Base-by-base conservation (phyloP, 2,797 vertebrate species). In the Malurus splendens region DNA sequence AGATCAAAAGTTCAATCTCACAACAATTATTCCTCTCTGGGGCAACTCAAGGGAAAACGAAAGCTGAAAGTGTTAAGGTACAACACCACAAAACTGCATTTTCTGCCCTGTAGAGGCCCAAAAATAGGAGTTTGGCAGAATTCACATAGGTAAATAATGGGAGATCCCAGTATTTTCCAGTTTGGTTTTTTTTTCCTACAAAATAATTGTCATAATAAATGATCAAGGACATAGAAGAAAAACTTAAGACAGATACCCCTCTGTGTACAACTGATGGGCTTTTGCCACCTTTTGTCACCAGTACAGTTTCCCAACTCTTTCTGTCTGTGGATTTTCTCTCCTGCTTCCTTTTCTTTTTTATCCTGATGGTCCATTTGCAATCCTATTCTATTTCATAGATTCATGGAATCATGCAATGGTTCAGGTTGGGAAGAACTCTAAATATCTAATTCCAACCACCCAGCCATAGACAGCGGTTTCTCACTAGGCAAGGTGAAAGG, bases 391-490 rank as follows among this genome's bases (percentile, higher is more conserved):
- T 42, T 68, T 70, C 36, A 36, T 2, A 17, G 9, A 48, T 20
- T 28, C n/a, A 24, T 56, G 36, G 15, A 55, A 42, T 42, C 24
- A 38, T 11, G 25, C 18, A 36, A 6, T 47, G 22, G 6, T 54
- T 23, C 41, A 41, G 25, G 5, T 36, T n/a, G 50, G 22, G n/a
- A 36, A 36, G 12, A 47, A 10, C 6, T 11, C 5, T 36, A n/a
- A 68, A 41, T 25, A 27, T 27, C 4, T 28, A 30, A 9, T 18
- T 48, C n/a, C 27, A 36, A 6, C 12, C 8, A 7, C 1, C 6
- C 30, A 15, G 5, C 18, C 0, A 0, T 48, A 17, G 24, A 33
- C 13, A 48, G 50, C n/a, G n/a, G n/a, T n/a, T n/a, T 71, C 45
- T 15, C 12, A 28, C 18, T 6, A 25, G 32, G 36, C 10, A 41